These are phyloP conservation scores for Platichthys stellatus DNA, from an alignment of 2,113 vertebrate species.

Conservation along the genomic window DNA sequence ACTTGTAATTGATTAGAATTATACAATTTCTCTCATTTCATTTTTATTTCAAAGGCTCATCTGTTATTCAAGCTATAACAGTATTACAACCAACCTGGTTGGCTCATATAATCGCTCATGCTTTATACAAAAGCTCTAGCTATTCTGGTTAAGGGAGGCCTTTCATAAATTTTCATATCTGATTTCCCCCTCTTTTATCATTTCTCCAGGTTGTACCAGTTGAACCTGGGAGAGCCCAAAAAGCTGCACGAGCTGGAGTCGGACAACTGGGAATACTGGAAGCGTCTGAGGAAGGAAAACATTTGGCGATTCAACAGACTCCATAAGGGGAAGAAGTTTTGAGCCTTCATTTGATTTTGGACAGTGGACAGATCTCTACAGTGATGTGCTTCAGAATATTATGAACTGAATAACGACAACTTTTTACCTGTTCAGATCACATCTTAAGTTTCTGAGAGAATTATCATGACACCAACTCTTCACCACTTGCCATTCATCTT, in stretches of 20 bases:
- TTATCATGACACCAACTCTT: neutral
- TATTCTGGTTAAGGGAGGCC: too few relatives aligned
- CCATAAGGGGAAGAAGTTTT: conserved; percentile 86
- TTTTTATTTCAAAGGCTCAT: too few relatives aligned
- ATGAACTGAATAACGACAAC: conserved; percentile 10
- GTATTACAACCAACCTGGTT: too few relatives aligned
- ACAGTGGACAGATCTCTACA: neutral
- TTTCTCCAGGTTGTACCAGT: conserved; percentile 87
- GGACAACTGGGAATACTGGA: conserved; percentile 84
- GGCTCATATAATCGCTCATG: too few relatives aligned
- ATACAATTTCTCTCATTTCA: neutral
- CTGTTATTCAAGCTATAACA: too few relatives aligned
- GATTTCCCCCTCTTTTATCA: neutral
- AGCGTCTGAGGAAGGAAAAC: conserved; percentile 87
- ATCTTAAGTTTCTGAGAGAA: conserved; percentile 14
- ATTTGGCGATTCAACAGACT: conserved; percentile 88
- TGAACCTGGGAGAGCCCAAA: conserved; percentile 84
- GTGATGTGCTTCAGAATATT: neutral
- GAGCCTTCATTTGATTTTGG: conserved; percentile 37
- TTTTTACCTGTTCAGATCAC: neutral
- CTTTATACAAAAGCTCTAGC: too few relatives aligned
- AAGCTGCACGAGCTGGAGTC: conserved; percentile 87
- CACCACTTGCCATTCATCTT: neutral
- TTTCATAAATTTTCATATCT: neutral
- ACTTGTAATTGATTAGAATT: too few relatives aligned